These are phyloP conservation scores for Cabera pusaria DNA, from an alignment of 2,888 invertebrate genomes.

Conservation along the genomic window DNA sequence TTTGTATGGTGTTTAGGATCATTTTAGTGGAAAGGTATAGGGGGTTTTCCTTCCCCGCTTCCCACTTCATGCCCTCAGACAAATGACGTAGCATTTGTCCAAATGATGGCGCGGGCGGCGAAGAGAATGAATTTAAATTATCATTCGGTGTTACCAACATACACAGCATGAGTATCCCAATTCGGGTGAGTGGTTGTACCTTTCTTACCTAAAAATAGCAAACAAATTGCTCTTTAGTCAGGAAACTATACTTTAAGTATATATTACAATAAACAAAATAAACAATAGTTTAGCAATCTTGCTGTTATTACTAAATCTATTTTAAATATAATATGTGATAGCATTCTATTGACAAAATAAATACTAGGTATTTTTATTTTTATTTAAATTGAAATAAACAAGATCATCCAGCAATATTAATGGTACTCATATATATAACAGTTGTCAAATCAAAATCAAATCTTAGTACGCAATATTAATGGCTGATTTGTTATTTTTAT, in stretches of 20 bases:
- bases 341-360: too few species aligned
- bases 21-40: slow-evolving; percentile 38
- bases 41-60: slow-evolving; percentile 52
- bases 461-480: too few species aligned
- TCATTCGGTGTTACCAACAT: slow-evolving; percentile 82
- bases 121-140: slow-evolving; percentile 85
- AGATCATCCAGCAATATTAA: too few species aligned
- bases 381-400: too few species aligned
- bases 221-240: slow-evolving; percentile 1
- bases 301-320: too few species aligned
- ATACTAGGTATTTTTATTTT: too few species aligned
- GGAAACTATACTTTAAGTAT: slow-evolving; percentile 17
- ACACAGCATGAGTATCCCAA: slow-evolving; percentile 69
- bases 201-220: slow-evolving; percentile 13
- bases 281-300: too few species aligned
- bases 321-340: too few species aligned
- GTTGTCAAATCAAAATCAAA: too few species aligned
- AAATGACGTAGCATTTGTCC: slow-evolving; percentile 84
- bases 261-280: too few species aligned
- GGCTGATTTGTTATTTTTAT: too few species aligned
- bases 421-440: too few species aligned
- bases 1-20: slow-evolving; percentile 39
- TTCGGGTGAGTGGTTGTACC: slow-evolving; percentile 57
- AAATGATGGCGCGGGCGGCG: slow-evolving; percentile 84
- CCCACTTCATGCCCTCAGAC: slow-evolving; percentile 70